Percentiles rank a stretch among this genome's conserved stretches.
Evolutionary conservation across 2,113 vertebrate species (phyloP).

Genomic region (Drymodes brunneopygia): DNA sequence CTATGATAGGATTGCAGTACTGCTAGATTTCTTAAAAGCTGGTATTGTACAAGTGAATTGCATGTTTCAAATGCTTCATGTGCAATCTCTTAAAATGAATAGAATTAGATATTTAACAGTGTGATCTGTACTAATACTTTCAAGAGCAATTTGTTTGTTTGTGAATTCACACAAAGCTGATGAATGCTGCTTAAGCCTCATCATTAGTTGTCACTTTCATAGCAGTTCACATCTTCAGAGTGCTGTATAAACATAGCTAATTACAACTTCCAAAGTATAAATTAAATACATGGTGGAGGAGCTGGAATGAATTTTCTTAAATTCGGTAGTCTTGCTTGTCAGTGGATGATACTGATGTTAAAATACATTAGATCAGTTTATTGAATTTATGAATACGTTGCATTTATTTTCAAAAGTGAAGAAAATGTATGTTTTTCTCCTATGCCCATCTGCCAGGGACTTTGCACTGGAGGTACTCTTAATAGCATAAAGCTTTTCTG

Average conservation of each 20-base stretch:
- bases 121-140: background rate
- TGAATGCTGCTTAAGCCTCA: conserved; percentile 7
- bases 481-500: background rate
- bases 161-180: conserved; percentile 16
- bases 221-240: conserved; percentile 1
- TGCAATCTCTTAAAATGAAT: conserved; percentile 9
- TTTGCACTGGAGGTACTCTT: background rate
- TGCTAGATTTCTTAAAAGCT: background rate
- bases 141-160: conserved; percentile 41
- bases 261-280: conserved; percentile 16
- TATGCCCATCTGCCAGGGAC: background rate
- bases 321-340: background rate
- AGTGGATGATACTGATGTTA: background rate
- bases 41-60: conserved; percentile 31
- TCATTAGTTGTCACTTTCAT: background rate
- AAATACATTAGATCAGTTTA: background rate
- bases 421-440: background rate
- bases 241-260: conserved; percentile 44
- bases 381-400: background rate
- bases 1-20: background rate
- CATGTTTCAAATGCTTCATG: background rate
- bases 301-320: background rate
- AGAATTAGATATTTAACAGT: conserved; percentile 13
- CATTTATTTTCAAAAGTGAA: background rate
- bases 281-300: background rate